Evolutionary conservation across 2,113 vertebrate species (phyloP), one percentile per base, ranked within the genome.

Genomic region (Cygnus buccinator): DNA sequence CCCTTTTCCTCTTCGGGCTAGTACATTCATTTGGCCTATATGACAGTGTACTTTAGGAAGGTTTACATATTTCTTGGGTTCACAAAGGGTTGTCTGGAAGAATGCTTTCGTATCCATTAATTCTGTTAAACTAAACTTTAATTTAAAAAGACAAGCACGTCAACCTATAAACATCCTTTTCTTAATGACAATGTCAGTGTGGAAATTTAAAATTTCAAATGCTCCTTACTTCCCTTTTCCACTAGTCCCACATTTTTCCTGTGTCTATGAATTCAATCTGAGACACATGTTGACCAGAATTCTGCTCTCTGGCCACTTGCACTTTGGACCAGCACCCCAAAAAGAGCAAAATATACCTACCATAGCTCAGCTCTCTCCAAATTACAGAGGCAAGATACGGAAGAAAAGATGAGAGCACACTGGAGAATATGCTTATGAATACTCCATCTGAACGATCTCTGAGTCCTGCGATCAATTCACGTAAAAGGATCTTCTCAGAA

Each of bases 401-500:
- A 76, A 70, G 58, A 29, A 31, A 48, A 61, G 39, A 13, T 2
- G 44, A 78, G 52, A 3, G 4, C 46, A 61, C 46, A 3, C 81
- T 89, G 90, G 54, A 84, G 46, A 82, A 13, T 46, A 10, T 17
- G 18, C 11, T 31, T 7, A 7, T 3, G 52, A 13, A 13, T 44
- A 43, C 50, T 50, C 63, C 37, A 14, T 4, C 35, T 54, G 70
- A 44, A n/a, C 29, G 11, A 62, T 5, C 48, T 61, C 68, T 3
- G 12, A 70, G 68, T 10, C 22, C 63, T n/a, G 48, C 1, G 1
- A 65, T 26, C 7, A 0, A 28, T 29, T 29, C 15, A 4, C 3
- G 5, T n/a, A 33, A 35, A 50, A 22, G 59, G 4, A 77, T 22
- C 67, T 62, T 7, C 39, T 68, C 72, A 77, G 20, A 63, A 55